These are phyloP conservation scores for Alligator mississippiensis DNA, from an alignment of 2,113 vertebrate genomes.

Conservation along the genomic window DNA sequence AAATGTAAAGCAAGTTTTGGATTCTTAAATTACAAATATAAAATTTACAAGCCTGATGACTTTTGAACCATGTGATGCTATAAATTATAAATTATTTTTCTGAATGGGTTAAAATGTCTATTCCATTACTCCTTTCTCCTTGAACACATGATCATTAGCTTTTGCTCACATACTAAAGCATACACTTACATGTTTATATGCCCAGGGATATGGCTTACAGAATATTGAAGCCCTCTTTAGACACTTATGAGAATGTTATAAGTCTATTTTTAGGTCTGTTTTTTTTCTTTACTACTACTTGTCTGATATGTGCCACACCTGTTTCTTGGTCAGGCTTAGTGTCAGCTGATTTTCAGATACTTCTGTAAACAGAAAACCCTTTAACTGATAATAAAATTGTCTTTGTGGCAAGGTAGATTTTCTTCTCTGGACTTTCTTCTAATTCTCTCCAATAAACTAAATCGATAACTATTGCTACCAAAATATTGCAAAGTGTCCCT, in stretches of 20 bases:
- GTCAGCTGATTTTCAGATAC: not conserved
- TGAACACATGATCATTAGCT: not conserved
- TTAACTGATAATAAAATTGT: not conserved
- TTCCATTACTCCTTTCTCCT: not conserved
- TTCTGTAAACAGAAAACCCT: not conserved
- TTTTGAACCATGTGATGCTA: not conserved
- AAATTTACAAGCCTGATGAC: not conserved
- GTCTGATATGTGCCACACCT: not conserved
- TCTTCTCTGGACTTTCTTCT: not conserved
- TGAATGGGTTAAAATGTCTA: not conserved
- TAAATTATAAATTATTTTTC: not conserved
- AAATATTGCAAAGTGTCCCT: not conserved
- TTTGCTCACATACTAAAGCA: not conserved
- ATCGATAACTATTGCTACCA: accelerated
- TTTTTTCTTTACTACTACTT: not conserved
- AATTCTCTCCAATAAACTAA: not conserved
- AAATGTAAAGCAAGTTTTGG: not conserved
- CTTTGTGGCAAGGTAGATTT: not conserved
- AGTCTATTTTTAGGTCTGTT: not conserved
- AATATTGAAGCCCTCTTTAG: not conserved
- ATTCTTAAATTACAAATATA: not conserved
- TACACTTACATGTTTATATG: not conserved
- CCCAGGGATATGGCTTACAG: not conserved
- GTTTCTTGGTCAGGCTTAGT: not conserved
- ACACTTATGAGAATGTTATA: not conserved